A percentile compares a stretch with the other conserved stretches of the same genome.
These are phyloP conservation scores for Drosophila fuyamai DNA, from an alignment of 1,140 invertebrate species.

Conservation along the genomic window DNA sequence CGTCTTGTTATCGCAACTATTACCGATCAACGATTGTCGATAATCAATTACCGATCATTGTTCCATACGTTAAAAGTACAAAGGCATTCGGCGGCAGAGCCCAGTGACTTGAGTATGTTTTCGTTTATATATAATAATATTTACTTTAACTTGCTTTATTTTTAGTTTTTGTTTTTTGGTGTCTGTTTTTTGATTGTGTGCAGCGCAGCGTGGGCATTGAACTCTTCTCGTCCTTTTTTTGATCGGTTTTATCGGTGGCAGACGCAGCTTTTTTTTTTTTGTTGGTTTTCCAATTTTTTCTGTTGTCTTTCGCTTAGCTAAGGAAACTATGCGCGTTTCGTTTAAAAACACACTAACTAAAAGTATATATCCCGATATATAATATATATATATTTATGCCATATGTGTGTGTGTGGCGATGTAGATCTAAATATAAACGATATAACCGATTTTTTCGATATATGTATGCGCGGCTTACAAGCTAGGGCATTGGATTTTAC, in stretches of 20 bases:
- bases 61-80: constrained; percentile 63
- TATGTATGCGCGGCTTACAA: constrained; percentile 30
- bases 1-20: constrained; percentile 62
- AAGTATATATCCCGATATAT: constrained; percentile 36
- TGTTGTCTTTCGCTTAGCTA: constrained; percentile 48
- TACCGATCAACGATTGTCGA: constrained; percentile 31
- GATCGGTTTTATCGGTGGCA: constrained; percentile 29
- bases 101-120: constrained; percentile 56
- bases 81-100: constrained; percentile 66
- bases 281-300: constrained; percentile 19
- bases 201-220: constrained; percentile 45
- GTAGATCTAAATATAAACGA: constrained; percentile 36
- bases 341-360: constrained; percentile 62
- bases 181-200: constrained; percentile 65
- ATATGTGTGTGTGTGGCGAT: constrained; percentile 29
- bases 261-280: constrained; percentile 41
- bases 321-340: constrained; percentile 56
- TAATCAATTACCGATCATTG: constrained; percentile 24
- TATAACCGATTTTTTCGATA: constrained; percentile 38
- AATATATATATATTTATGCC: constrained; percentile 34
- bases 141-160: constrained; percentile 49
- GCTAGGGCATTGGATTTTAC: constrained; percentile 50
- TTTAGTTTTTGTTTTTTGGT: constrained; percentile 44
- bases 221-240: constrained; percentile 16
- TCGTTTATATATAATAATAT: constrained; percentile 49